Base-by-base conservation (phyloP, 2,113 vertebrate genomes). In the Cavia porcellus region DNA sequence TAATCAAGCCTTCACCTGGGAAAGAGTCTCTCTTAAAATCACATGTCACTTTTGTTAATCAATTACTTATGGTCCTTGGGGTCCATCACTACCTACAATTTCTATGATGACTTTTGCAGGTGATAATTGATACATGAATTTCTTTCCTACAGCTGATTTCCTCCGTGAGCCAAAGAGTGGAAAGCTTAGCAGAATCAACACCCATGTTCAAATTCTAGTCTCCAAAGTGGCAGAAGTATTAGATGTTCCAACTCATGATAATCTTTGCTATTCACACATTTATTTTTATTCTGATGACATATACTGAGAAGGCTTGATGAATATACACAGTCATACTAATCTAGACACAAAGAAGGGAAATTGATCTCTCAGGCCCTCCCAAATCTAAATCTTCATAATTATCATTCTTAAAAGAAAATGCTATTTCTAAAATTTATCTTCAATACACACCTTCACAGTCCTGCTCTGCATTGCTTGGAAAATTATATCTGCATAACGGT, bases 1-100 rank as follows among this genome's bases (percentile, higher is more conserved):
- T 30, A 92, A 62, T 68, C 88, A 88, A 70, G 22, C 32, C 64
- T 87, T 95, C 68, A 79, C 28, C 82, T 59, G n/a, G 20, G n/a
- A n/a, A 96, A 93, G 25, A 47, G 80, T 75, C 57, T 11, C 22
- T 86, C 72, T 94, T 68, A 86, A 94, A 96, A 72, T 42, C 59
- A 68, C 62, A 45, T 32, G 1, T 79, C 93, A 64, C 14, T 35
- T 97, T 94, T 86, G 81, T 86, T 82, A 90, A 88, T 81, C 59
- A 77, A 59, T 72, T 82, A 88, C 72, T 81, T 77, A 72, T 19
- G 45, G 45, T 24, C 50, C 52, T 30, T 70, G 11, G 86, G 17
- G 45, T 22, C 80, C 57, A 25, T 90, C 52, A 94, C 35, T 85
- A 32, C 61, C 61, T 84, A 50, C 8, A 52, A 52, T 83, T 66